Conservation (phyloP, 2,113 vertebrate species). For the Crotophaga sulcirostris region DNA sequence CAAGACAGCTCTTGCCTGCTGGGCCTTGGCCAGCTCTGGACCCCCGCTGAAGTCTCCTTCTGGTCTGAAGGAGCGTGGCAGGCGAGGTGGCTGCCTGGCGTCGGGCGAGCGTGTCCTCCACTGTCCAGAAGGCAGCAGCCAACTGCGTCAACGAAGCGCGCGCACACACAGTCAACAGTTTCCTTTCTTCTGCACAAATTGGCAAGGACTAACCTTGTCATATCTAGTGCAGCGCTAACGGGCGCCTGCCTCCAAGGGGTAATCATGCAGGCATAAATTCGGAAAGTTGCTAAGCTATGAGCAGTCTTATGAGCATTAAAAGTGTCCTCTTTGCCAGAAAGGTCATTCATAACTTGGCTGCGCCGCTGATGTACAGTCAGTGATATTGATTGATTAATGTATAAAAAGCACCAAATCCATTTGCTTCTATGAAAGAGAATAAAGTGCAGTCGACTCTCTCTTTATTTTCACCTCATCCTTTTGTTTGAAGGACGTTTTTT, state of each 20-base stretch:
- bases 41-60: not conserved
- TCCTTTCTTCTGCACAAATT: conserved; percentile 72
- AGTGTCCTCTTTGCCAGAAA: conserved; percentile 97
- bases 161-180: not conserved
- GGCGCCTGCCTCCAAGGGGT: conserved; percentile 85
- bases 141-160: not conserved
- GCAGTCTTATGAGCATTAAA: conserved; percentile 93
- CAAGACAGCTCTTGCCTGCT: not conserved
- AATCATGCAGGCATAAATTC: conserved; percentile 90
- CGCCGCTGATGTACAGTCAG: conserved; percentile 95
- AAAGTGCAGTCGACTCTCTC: conserved; percentile 85
- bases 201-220: conserved; percentile 84
- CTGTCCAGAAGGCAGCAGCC: not conserved
- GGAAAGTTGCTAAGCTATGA: conserved; percentile 92
- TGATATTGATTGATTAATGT: conserved; percentile 99
- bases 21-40: fast-evolving
- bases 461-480: conserved; percentile 96
- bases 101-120: fast-evolving
- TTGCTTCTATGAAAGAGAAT: conserved; percentile 96
- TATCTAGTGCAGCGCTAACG: conserved; percentile 81
- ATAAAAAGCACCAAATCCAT: conserved; percentile 99
- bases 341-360: conserved; percentile 99
- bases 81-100: not conserved
- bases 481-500: conserved; percentile 91
- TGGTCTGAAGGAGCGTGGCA: fast-evolving